Percentiles rank a stretch among this genome's conserved stretches.
Evolutionary conservation across 2,797 vertebrate genomes (phyloP).

Genomic region (Cossypha polioptera): DNA sequence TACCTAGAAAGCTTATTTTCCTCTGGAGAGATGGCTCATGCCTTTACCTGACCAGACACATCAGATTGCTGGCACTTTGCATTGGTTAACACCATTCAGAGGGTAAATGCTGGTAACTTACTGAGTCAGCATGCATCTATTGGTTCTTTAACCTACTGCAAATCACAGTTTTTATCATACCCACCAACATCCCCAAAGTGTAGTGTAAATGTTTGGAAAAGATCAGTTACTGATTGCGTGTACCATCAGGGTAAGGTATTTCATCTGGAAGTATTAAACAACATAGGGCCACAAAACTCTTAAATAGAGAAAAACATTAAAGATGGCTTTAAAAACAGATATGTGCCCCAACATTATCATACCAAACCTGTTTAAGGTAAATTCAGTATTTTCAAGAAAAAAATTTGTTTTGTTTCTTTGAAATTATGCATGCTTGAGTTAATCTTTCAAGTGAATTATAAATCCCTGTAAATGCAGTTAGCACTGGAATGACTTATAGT

Average conservation of each 20-base stretch:
- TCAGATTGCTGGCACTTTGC: neutral
- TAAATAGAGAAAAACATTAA: neutral
- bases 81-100: neutral
- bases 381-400: neutral
- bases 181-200: neutral
- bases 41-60: neutral
- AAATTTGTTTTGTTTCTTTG: neutral
- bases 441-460: constrained; percentile 17
- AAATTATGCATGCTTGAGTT: neutral
- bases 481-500: constrained; percentile 2
- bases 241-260: neutral
- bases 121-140: neutral
- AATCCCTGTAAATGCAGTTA: constrained; percentile 11
- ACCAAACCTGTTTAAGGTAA: neutral
- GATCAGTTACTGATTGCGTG: neutral
- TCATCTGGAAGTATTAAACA: neutral
- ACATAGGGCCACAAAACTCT: neutral
- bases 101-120: neutral
- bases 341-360: neutral
- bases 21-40: neutral
- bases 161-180: neutral
- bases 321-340: neutral
- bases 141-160: neutral
- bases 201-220: neutral
- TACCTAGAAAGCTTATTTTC: neutral